These are phyloP conservation scores for Anneissia japonica DNA, from an alignment of 35 echinoderm and acorn worm species.

Conservation along the genomic window DNA sequence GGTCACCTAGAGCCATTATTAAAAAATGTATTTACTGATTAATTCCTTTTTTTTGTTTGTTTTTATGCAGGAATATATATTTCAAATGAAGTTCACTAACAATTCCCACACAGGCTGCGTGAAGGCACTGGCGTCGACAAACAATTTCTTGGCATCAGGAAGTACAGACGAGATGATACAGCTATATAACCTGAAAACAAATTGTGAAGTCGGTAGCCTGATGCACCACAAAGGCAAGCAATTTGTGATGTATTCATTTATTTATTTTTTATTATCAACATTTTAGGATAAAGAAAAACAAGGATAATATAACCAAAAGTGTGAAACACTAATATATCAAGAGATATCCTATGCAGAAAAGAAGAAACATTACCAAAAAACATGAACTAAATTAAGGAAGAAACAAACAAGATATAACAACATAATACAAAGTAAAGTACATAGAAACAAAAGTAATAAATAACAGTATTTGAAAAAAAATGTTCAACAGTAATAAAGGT, in stretches of 20 bases:
- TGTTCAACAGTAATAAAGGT: too few relatives aligned
- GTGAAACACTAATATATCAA: too few relatives aligned
- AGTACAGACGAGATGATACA: slow-evolving; percentile 94
- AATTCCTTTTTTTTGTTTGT: not conserved
- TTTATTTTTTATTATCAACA: too few relatives aligned
- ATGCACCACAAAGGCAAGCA: slow-evolving; percentile 80
- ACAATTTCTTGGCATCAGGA: slow-evolving; percentile 60
- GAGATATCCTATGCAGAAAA: too few relatives aligned
- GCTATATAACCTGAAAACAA: slow-evolving; percentile 66
- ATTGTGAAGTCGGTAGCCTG: slow-evolving; percentile 69
- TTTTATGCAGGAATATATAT: slow-evolving; percentile 14
- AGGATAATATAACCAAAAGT: not conserved
- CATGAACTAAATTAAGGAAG: too few relatives aligned
- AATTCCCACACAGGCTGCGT: slow-evolving; percentile 90
- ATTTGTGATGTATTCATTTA: not conserved
- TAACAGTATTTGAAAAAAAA: too few relatives aligned
- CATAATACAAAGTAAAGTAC: too few relatives aligned
- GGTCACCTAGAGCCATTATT: not conserved
- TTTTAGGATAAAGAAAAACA: too few relatives aligned
- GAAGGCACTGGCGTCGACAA: slow-evolving; percentile 55
- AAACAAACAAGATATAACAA: too few relatives aligned
- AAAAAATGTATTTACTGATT: not conserved
- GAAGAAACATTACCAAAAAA: too few relatives aligned
- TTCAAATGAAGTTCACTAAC: slow-evolving; percentile 67
- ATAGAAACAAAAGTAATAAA: too few relatives aligned